Evolutionary conservation across 2,888 invertebrate genomes (phyloP).

Genomic region (Tillus elongatus): DNA sequence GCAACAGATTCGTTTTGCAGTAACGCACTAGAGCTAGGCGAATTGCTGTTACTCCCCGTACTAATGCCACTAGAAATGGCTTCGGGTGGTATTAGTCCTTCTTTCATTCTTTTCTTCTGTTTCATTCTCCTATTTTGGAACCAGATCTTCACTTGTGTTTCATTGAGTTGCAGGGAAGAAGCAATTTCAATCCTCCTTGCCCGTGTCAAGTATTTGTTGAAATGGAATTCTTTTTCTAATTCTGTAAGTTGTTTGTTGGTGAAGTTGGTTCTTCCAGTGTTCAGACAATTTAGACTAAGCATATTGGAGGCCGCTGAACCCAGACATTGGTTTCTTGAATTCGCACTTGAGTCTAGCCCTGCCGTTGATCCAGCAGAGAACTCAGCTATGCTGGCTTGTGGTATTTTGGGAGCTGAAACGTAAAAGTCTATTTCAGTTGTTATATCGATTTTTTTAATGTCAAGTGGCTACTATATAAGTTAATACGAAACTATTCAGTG

Average conservation of each 20-base stretch:
- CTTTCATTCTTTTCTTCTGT: conserved; percentile 94
- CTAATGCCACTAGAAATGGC: conserved; percentile 34
- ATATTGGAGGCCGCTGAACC: conserved; percentile 41
- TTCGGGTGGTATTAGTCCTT: conserved; percentile 62
- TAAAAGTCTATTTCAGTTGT: too few species aligned
- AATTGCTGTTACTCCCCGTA: conserved; percentile 39
- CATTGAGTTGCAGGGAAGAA: conserved; percentile 88
- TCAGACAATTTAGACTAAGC: conserved; percentile 45
- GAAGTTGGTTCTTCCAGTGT: conserved; percentile 95
- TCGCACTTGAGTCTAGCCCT: conserved; percentile 47
- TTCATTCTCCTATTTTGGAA: conserved; percentile 99
- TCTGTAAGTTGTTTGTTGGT: conserved; percentile 99
- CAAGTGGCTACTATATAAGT: too few species aligned
- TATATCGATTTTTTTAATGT: too few species aligned
- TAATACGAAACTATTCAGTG: too few species aligned
- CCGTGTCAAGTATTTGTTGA: conserved; percentile 96
- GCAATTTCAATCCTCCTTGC: conserved; percentile 97
- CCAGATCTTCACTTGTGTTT: conserved; percentile 96
- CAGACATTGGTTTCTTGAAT: conserved; percentile 39
- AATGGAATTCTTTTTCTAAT: conserved; percentile 98
- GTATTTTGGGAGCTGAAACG: conserved; percentile 57
- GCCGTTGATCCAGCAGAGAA: conserved; percentile 36
- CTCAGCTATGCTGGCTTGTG: conserved; percentile 39
- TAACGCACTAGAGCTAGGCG: conserved; percentile 41
- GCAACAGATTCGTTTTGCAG: conserved; percentile 36